phyloP scores from a whole-genome alignment of 2,797 vertebrate genomes.

The Rhynchotus rufescens region DNA sequence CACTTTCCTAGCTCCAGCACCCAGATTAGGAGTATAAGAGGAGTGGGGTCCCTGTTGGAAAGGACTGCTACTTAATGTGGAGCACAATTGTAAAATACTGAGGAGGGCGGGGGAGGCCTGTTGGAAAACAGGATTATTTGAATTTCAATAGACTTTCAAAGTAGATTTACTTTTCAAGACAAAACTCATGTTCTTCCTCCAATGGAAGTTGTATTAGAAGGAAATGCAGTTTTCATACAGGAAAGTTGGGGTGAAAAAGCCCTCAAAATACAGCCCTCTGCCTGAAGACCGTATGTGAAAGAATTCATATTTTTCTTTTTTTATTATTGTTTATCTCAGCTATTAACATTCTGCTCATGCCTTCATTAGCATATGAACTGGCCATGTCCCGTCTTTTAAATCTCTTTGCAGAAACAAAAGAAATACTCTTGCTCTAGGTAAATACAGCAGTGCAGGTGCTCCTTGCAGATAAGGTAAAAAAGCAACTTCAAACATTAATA shows the following conservation, averaged over 20 bases:
- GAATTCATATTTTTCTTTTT: not conserved
- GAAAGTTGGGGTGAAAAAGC: not conserved
- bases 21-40: not conserved
- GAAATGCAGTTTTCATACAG: not conserved
- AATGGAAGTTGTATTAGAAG: not conserved
- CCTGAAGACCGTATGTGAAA: not conserved
- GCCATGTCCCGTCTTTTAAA: constrained; percentile 14
- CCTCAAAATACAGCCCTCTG: not conserved
- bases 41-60: not conserved
- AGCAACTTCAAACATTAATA: constrained; percentile 17
- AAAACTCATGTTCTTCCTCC: not conserved
- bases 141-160: constrained; percentile 28
- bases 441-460: constrained; percentile 34
- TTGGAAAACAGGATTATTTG: not conserved
- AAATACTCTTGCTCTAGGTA: not conserved
- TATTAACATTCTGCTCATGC: constrained; percentile 45
- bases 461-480: constrained; percentile 51
- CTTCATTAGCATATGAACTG: not conserved
- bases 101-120: not conserved
- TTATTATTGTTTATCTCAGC: not conserved
- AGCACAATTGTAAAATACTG: not conserved
- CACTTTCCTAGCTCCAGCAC: not conserved
- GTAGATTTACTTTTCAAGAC: not conserved
- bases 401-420: constrained; percentile 42
- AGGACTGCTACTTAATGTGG: not conserved